phyloP scores from a whole-genome alignment of 2,113 vertebrate genomes.

The Cyanoliseus patagonus region DNA sequence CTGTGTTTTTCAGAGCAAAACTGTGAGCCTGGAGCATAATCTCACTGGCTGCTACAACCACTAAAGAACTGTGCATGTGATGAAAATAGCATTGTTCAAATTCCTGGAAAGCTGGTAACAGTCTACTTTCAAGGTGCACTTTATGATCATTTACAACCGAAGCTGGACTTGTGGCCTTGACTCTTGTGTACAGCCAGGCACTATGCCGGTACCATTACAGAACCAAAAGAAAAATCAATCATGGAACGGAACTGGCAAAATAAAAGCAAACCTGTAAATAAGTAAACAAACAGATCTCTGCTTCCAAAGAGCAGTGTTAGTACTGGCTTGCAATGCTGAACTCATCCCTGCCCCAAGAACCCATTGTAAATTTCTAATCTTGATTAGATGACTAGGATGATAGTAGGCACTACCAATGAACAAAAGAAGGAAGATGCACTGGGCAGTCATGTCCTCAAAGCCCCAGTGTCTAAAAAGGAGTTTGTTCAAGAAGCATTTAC shows the following conservation, averaged over 20 bases:
- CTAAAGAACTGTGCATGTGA: background rate
- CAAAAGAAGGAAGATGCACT: background rate
- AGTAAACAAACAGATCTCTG: background rate
- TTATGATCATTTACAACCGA: background rate
- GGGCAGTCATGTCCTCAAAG: background rate
- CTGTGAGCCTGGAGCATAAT: background rate
- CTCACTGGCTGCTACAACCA: background rate
- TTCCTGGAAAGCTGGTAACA: background rate
- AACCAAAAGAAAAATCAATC: background rate
- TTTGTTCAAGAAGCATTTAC: background rate
- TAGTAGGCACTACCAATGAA: rapidly evolving
- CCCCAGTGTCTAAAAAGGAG: background rate
- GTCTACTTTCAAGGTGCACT: background rate
- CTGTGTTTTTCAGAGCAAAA: background rate
- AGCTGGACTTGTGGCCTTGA: background rate
- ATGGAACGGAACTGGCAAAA: background rate
- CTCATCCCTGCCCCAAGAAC: background rate
- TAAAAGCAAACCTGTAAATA: background rate
- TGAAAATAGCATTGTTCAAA: background rate
- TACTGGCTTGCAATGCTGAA: background rate
- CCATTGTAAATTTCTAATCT: background rate
- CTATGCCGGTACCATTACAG: background rate
- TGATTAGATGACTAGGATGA: background rate
- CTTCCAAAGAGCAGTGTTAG: background rate
- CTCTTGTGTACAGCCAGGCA: background rate